phyloP scores from a whole-genome alignment of 2,888 invertebrate species.

The Ennomos erosarius region DNA sequence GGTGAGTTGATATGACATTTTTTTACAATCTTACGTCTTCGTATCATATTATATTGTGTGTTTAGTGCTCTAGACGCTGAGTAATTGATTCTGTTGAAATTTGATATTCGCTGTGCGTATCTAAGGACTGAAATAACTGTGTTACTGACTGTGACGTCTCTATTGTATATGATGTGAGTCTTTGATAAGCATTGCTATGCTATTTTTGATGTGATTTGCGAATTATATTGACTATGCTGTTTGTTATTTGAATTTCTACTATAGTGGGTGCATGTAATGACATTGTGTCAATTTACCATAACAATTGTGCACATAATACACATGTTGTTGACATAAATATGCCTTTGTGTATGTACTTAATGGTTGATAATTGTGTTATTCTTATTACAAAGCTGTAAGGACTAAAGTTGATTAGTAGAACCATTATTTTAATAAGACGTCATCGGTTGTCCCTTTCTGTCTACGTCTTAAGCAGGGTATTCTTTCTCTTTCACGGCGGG shows the following conservation, averaged over 20 bases:
- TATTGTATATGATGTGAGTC: conserved; percentile 41
- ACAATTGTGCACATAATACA: background rate
- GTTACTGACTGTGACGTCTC: conserved; percentile 52
- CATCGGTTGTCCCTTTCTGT: conserved; percentile 57
- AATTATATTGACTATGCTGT: conserved; percentile 16
- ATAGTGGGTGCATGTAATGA: conserved; percentile 5
- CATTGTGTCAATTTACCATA: background rate
- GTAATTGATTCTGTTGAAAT: conserved; percentile 35
- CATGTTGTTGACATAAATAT: conserved; percentile 1
- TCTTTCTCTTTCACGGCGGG: conserved; percentile 56
- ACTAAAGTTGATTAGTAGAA: conserved; percentile 20
- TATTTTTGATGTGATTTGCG: conserved; percentile 38
- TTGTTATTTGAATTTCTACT: background rate
- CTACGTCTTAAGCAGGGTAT: conserved; percentile 43
- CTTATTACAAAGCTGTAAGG: conserved; percentile 30
- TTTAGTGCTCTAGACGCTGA: conserved; percentile 33
- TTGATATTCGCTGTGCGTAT: conserved; percentile 44
- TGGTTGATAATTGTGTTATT: conserved; percentile 4
- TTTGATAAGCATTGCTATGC: conserved; percentile 30
- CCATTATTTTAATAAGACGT: conserved; percentile 28
- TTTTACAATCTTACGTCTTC: conserved; percentile 25
- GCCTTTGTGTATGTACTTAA: background rate
- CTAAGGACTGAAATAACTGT: conserved; percentile 56
- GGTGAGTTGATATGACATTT: conserved; percentile 62
- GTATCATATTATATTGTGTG: conserved; percentile 23